These are phyloP conservation scores for Malurus leucopterus DNA, from an alignment of 2,797 vertebrate genomes.

Conservation along the genomic window DNA sequence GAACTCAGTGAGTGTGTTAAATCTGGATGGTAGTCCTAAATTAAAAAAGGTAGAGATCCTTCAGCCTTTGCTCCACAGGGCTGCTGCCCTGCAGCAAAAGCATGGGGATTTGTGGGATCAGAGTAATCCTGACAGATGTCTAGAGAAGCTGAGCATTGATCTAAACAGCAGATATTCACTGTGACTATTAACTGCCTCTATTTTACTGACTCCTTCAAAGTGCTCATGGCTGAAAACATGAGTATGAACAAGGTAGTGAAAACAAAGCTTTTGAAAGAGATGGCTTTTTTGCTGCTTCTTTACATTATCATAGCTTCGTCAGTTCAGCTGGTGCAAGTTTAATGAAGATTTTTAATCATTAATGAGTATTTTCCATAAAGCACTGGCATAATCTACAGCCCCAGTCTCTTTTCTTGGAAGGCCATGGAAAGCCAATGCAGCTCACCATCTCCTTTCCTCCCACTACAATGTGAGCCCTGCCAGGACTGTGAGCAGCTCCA, in stretches of 20 bases:
- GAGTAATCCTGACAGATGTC: background rate
- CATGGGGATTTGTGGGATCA: background rate
- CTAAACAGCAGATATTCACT: background rate
- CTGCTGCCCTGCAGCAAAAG: background rate
- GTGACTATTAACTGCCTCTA: background rate
- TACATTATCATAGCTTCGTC: background rate
- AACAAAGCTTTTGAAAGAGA: background rate
- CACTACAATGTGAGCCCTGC: fast-evolving
- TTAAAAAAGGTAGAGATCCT: background rate
- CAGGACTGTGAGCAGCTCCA: background rate
- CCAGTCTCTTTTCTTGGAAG: background rate
- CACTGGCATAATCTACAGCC: background rate
- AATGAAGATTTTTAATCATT: background rate
- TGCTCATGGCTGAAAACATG: background rate
- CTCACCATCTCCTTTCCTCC: background rate
- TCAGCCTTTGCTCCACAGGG: background rate
- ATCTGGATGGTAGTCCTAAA: background rate
- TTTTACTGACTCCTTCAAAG: background rate
- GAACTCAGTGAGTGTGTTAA: fast-evolving
- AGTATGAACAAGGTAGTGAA: background rate
- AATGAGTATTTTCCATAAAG: background rate
- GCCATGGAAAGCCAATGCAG: background rate
- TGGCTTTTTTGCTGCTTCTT: background rate
- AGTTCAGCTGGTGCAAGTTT: background rate
- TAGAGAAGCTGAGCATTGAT: background rate